A percentile compares a stretch with the other conserved stretches of the same genome.
Evolutionary conservation across 1,140 invertebrate species (phyloP).

Genomic region (Pinna nobilis): DNA sequence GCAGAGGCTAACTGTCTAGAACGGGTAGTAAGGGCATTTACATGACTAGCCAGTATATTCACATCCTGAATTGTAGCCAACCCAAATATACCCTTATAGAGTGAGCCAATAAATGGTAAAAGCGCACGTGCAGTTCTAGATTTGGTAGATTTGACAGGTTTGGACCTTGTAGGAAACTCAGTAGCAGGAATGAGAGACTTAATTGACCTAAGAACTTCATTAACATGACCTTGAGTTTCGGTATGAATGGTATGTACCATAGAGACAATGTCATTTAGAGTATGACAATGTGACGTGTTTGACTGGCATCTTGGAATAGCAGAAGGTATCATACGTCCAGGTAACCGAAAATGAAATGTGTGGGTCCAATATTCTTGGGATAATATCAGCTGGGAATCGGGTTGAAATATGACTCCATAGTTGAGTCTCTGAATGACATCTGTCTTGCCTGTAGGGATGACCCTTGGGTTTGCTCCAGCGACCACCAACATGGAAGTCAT

Average conservation of each 20-base stretch:
- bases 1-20: neutral
- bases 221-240: neutral
- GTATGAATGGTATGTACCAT: neutral
- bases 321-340: neutral
- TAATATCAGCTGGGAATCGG: neutral
- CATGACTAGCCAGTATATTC: constrained; percentile 24
- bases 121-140: constrained; percentile 7
- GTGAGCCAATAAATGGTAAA: constrained; percentile 26
- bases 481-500: neutral
- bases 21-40: constrained; percentile 15
- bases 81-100: constrained; percentile 32
- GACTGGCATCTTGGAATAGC: neutral
- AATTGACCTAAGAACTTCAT: neutral
- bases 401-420: constrained; percentile 1
- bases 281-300: neutral
- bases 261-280: neutral
- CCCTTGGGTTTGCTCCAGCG: neutral
- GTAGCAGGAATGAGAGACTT: neutral
- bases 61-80: constrained; percentile 33
- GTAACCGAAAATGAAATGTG: neutral
- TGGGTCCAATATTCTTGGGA: neutral
- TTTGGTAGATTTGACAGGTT: too few relatives aligned
- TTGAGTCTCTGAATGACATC: neutral
- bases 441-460: neutral
- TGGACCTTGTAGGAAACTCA: too few relatives aligned